phyloP scores from a whole-genome alignment of 1,140 invertebrate species.

The Philotrypesis tridentata region DNA sequence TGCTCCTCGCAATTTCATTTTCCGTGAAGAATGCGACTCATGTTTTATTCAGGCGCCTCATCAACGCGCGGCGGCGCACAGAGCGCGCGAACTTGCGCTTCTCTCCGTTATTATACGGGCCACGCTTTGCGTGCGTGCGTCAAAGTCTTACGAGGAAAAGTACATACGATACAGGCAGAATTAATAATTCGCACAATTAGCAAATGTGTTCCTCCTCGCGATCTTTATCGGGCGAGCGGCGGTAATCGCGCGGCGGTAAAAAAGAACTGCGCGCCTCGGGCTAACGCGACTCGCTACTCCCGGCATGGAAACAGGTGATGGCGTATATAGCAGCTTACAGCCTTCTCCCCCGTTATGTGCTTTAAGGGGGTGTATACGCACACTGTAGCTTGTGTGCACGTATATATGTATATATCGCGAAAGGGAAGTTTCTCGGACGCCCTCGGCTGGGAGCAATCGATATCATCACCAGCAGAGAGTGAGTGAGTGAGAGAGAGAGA shows the following conservation, averaged over 20 bases:
- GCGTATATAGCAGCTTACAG: not conserved
- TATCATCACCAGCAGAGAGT: conserved; percentile 30
- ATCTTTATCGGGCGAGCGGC: too few relatives aligned
- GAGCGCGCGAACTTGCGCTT: too few relatives aligned
- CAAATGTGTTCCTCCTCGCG: too few relatives aligned
- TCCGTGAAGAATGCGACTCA: not conserved
- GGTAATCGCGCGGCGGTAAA: not conserved
- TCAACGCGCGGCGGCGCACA: too few relatives aligned
- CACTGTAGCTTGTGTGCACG: not conserved
- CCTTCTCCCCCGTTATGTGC: not conserved
- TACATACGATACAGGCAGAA: not conserved
- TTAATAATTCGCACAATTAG: not conserved
- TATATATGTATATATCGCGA: not conserved
- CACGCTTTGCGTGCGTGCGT: too few relatives aligned
- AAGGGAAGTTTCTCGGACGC: conserved; percentile 44
- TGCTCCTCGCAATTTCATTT: not conserved
- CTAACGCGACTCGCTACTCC: not conserved
- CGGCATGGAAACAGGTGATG: conserved; percentile 39
- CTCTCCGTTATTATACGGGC: too few relatives aligned
- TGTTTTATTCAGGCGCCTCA: not conserved
- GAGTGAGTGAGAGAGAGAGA: conserved; percentile 11
- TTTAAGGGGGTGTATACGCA: not conserved
- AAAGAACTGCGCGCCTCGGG: not conserved
- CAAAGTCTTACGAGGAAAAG: too few relatives aligned
- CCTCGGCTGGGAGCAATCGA: conserved; percentile 35